Evolutionary conservation across 2,797 vertebrate species (phyloP), one percentile per base, ranked within the genome.

Genomic region (Chelmon rostratus): DNA sequence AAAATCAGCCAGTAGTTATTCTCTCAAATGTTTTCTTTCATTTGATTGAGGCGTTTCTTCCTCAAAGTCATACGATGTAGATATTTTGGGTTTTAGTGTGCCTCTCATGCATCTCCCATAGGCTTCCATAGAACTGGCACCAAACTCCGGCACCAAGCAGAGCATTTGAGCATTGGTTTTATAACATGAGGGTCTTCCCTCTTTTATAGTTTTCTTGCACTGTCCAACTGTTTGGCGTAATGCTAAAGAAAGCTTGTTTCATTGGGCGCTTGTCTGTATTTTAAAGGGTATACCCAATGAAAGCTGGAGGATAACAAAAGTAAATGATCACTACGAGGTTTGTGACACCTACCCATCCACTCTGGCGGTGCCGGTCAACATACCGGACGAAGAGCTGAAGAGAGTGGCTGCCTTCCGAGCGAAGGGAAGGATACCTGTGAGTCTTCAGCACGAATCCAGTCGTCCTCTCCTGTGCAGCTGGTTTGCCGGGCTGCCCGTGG

Each of bases 281-380:
- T 54, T 65, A 62, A 59, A 99, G 98, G 98, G 98, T 47, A 96
- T 99, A 87, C 98, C 98, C 5, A 99, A 99, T 68, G 98, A 99
- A 94, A 99, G 98, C 89, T 99, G 98, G 98, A 97, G 97, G 88
- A 83, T 98, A 79, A 96, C 97, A 11, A 98, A 96, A 91, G 94
- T 98, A 58, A 99, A 99, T 0, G 98, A 99, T 73, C 96, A 96
- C 38, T 99, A 98, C 1, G 98, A 99, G 77, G 93, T 99, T 52
- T 98, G 97, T 73, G 98, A 99, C 80, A 98, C 97, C 0, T 99
- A 99, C 81, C 98, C 98, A 44, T 95, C 97, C 31, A 94, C 95
- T 15, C 92, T 99, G 35, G 97, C 95, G 0, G 97, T 98, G 68
- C 98, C 98, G 0, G 96, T 97, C 88, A 98, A 96, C 93, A 97